Conservation (phyloP, 2,888 invertebrate species). For the Parapristionchus giblindavisi region DNA sequence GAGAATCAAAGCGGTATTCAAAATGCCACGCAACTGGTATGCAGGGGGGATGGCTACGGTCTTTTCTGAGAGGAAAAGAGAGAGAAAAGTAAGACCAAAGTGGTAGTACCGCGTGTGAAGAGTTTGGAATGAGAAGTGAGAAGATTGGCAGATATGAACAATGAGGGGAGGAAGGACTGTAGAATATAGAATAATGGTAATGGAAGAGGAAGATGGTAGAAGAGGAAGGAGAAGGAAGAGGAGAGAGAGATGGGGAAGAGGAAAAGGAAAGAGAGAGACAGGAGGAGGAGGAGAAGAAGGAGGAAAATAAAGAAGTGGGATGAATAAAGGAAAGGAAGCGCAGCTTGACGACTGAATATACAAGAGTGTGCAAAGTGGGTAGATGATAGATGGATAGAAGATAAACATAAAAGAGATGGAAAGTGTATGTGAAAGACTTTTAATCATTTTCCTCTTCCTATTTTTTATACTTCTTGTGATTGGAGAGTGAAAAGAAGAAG, state of each 20-base stretch:
- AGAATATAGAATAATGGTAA: neutral
- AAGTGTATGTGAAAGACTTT: too few relatives aligned
- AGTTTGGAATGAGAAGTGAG: neutral
- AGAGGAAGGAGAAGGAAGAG: neutral
- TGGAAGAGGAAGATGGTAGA: neutral
- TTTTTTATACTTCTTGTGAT: too few relatives aligned
- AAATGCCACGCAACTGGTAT: too few relatives aligned
- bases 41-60: neutral
- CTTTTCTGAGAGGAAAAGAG: neutral
- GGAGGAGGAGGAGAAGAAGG: conserved; percentile 8
- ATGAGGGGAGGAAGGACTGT: neutral
- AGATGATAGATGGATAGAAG: too few relatives aligned
- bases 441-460: too few relatives aligned
- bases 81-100: neutral
- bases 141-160: neutral
- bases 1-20: neutral
- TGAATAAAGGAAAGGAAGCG: neutral
- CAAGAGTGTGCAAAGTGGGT: too few relatives aligned
- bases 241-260: neutral
- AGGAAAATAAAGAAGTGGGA: neutral
- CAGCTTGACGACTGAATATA: too few relatives aligned
- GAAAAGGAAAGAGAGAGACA: conserved; percentile 3
- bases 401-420: too few relatives aligned
- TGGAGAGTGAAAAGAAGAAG: too few relatives aligned
- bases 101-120: neutral